These are phyloP conservation scores for Mythimna vitellina DNA, from an alignment of 2,888 invertebrate species.

Conservation along the genomic window DNA sequence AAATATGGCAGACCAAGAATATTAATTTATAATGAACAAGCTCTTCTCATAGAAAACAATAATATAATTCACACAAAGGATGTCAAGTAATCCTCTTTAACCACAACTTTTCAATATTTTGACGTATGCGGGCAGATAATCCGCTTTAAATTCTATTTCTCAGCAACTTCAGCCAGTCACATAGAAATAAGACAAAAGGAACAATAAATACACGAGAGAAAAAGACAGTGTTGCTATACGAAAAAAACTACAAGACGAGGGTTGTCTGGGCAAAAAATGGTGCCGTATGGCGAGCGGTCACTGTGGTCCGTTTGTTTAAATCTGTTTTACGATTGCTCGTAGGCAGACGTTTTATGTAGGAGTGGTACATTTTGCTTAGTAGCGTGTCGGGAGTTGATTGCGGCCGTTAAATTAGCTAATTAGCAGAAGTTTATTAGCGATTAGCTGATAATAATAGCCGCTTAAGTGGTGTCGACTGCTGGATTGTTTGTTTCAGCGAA, in stretches of 20 bases:
- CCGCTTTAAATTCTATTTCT: slow-evolving; percentile 48
- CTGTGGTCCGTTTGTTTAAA: slow-evolving; percentile 79
- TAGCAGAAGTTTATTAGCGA: slow-evolving; percentile 64
- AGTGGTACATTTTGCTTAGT: slow-evolving; percentile 61
- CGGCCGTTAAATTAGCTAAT: slow-evolving; percentile 62
- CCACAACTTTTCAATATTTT: slow-evolving; percentile 51
- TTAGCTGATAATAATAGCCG: slow-evolving; percentile 55
- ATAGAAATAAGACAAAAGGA: slow-evolving; percentile 56
- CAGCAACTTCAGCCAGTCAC: slow-evolving; percentile 21
- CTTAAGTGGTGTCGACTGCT: slow-evolving; percentile 52
- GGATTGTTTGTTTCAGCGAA: slow-evolving; percentile 29
- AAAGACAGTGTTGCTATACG: slow-evolving; percentile 75
- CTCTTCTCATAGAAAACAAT: slow-evolving; percentile 6
- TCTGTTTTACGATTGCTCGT: slow-evolving; percentile 70
- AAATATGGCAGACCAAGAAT: background rate
- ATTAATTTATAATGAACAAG: background rate
- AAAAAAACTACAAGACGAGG: slow-evolving; percentile 71
- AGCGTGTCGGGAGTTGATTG: slow-evolving; percentile 58
- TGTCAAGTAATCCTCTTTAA: slow-evolving; percentile 33
- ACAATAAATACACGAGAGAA: slow-evolving; percentile 67
- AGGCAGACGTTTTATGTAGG: slow-evolving; percentile 57
- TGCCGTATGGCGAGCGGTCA: slow-evolving; percentile 75
- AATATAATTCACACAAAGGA: slow-evolving; percentile 22
- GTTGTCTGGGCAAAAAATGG: slow-evolving; percentile 77
- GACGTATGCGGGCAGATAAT: slow-evolving; percentile 56